Conservation (phyloP, 2,888 invertebrate genomes). For the Amphipoea lucens region DNA sequence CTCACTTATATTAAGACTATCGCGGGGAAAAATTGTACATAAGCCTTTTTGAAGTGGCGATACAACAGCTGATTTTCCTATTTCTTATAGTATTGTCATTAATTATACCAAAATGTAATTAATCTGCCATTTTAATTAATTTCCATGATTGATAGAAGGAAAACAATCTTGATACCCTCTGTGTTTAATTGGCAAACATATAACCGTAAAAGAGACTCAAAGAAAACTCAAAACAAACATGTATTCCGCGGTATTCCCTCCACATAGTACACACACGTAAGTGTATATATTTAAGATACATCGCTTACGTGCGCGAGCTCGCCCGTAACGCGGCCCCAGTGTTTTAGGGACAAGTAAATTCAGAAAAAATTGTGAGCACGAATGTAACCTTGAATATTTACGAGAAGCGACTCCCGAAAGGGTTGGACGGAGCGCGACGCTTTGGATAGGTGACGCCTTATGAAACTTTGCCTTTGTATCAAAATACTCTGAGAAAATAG, state of each 20-base stretch:
- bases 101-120: not conserved
- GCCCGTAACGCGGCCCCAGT: conserved; percentile 69
- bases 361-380: conserved; percentile 81
- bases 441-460: conserved; percentile 77
- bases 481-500: conserved; percentile 65
- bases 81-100: not conserved
- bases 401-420: conserved; percentile 78
- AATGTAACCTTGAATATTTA: conserved; percentile 86
- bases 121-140: not conserved
- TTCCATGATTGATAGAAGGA: not conserved
- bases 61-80: not conserved
- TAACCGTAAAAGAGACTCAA: conserved; percentile 23
- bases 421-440: conserved; percentile 70
- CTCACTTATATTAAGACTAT: not conserved
- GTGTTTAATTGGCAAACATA: conserved; percentile 14
- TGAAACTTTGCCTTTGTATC: conserved; percentile 76
- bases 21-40: not conserved
- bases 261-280: conserved; percentile 10
- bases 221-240: conserved; percentile 48
- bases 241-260: conserved; percentile 18
- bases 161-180: conserved; percentile 4
- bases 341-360: conserved; percentile 77
- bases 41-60: not conserved
- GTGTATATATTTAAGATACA: conserved; percentile 21
- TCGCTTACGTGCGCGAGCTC: conserved; percentile 51